Conservation (phyloP, 2,113 vertebrate species). For the Eonycteris spelaea region DNA sequence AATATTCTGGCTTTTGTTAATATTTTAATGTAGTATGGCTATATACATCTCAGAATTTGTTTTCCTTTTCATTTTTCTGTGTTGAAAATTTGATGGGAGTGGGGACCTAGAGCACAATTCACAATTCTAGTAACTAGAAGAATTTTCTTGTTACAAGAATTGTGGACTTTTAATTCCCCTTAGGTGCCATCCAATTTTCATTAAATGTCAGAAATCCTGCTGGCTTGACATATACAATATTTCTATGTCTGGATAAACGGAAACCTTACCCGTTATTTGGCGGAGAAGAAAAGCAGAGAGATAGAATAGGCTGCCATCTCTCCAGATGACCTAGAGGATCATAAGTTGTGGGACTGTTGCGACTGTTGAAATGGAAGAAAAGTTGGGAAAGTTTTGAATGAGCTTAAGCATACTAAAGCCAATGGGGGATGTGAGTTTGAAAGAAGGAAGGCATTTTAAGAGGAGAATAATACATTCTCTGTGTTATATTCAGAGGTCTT, state of each 20-base stretch:
- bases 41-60: not conserved
- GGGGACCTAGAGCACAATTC: not conserved
- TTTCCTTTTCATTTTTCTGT: not conserved
- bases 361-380: not conserved
- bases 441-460: not conserved
- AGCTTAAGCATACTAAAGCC: not conserved
- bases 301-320: not conserved
- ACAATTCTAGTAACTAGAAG: not conserved
- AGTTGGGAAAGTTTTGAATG: not conserved
- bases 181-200: not conserved
- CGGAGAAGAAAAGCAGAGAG: fast-evolving
- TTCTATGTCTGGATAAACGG: not conserved
- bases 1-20: not conserved
- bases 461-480: not conserved
- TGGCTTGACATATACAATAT: not conserved
- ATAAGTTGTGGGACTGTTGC: too few species aligned
- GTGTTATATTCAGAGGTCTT: not conserved
- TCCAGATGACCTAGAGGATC: not conserved
- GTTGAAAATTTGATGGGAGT: not conserved
- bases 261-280: not conserved
- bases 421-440: not conserved
- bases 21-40: not conserved
- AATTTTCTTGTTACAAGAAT: not conserved
- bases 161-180: not conserved
- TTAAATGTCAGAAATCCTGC: not conserved